Percentiles rank a stretch among this genome's conserved stretches.
Evolutionary conservation across 2,113 vertebrate genomes (phyloP).

Genomic region (Spheniscus mendiculus): DNA sequence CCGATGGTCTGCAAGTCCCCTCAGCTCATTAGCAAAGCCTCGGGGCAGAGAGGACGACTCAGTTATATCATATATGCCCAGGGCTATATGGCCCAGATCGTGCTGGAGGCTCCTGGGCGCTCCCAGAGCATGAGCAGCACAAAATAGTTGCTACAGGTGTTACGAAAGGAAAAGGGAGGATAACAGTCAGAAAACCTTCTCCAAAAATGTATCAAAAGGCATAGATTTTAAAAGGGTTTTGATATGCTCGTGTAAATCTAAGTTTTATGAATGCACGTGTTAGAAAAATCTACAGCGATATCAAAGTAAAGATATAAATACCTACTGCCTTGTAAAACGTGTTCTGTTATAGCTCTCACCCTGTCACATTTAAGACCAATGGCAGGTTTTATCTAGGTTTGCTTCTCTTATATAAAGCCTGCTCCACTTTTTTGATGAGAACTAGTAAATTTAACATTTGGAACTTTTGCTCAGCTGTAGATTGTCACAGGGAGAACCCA

Average conservation of each 20-base stretch:
- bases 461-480: background rate
- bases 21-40: background rate
- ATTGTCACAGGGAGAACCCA: background rate
- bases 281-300: background rate
- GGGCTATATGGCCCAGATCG: accelerated
- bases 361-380: background rate
- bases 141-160: background rate
- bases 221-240: background rate
- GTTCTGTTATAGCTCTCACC: background rate
- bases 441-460: background rate
- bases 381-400: background rate
- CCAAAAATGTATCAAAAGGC: background rate
- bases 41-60: accelerated
- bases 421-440: background rate
- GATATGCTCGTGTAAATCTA: background rate
- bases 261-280: background rate
- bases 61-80: accelerated
- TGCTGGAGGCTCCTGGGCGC: accelerated
- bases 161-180: background rate
- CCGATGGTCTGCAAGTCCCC: accelerated
- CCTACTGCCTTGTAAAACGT: background rate
- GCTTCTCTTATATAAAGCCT: background rate
- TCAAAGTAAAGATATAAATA: background rate
- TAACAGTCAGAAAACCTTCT: background rate
- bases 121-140: background rate